phyloP scores from a whole-genome alignment of 1,140 invertebrate species.

The Cotesia chilonis region DNA sequence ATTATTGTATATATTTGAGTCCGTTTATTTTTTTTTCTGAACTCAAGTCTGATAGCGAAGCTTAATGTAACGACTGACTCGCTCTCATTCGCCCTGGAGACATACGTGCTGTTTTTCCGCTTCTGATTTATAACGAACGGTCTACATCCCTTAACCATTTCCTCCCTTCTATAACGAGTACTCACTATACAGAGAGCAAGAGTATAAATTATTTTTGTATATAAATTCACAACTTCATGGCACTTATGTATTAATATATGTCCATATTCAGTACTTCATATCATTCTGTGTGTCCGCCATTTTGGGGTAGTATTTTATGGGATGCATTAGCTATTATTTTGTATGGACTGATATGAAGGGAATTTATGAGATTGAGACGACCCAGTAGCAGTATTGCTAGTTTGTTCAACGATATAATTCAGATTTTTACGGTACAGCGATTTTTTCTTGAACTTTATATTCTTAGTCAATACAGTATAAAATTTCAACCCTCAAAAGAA shows the following conservation, averaged over 20 bases:
- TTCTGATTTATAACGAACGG: slow-evolving; percentile 9
- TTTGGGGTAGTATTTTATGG: too few relatives aligned
- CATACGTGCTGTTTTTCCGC: slow-evolving; percentile 5
- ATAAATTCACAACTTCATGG: slow-evolving; percentile 1
- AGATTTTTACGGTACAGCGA: too few relatives aligned
- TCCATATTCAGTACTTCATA: too few relatives aligned
- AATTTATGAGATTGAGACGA: too few relatives aligned
- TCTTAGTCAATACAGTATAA: too few relatives aligned
- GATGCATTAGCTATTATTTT: too few relatives aligned
- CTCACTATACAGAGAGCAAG: background rate
- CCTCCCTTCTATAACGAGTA: background rate
- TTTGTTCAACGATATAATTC: too few relatives aligned
- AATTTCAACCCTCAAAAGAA: too few relatives aligned
- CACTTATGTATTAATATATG: background rate
- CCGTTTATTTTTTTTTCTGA: background rate
- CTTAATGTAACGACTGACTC: background rate
- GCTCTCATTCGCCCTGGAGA: slow-evolving; percentile 1
- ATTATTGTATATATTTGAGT: background rate
- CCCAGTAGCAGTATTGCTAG: too few relatives aligned
- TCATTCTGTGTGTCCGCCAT: too few relatives aligned
- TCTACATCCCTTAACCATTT: slow-evolving; percentile 4
- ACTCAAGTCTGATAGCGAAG: background rate
- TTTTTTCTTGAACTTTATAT: too few relatives aligned
- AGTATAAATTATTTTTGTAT: slow-evolving; percentile 6
- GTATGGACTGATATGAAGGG: too few relatives aligned